Evolutionary conservation across 2,797 vertebrate species (phyloP), one percentile per base, ranked within the genome.

Genomic region (Allochrocebus solatus): DNA sequence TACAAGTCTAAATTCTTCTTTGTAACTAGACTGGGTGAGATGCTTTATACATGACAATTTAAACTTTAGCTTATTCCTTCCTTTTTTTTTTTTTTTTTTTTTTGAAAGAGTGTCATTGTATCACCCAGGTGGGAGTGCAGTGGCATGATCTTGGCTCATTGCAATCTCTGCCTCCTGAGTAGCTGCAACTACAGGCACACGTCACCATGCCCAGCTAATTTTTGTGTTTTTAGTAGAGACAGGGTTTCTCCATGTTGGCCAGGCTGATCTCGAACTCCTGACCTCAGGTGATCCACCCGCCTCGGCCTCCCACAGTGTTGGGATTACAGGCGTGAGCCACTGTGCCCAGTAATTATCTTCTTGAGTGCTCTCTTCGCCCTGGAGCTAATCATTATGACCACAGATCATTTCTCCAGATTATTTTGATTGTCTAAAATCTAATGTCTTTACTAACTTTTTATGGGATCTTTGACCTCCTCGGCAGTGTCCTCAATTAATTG

Each of bases 401-500:
- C 53, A 55, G 21, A 97, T 81, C 46, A 33, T 28, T 95, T 59
- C 83, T 97, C 80, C 41, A 87, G 81, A n/a, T 33, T 97, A 88
- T 97, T 90, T 76, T 94, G 53, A 89, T 78, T 36, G 55, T 92
- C 50, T 93, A 85, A 97, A 96, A 39, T 22, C 17, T 43, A 33
- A 2, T 33, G 39, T 39, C 94, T 98, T 95, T 93, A 78, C 46
- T 8, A 28, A 93, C 3, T 61, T 95, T 76, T 2, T 26, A 95
- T 4, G 2, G 79, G 75, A 75, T 92, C 91, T 91, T 84, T 97
- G 0, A 16, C 92, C 90, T 98, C 72, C 17, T 88, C 24, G 4
- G 9, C 9, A 79, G 41, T 86, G 39, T 76, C 95, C 94, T 97
- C 59, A 10, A 36, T 39, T 94, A 96, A 98, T 81, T 70, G 82